Base-by-base conservation (phyloP, 2,888 invertebrate genomes). In the Drosophila nigricruria region DNA sequence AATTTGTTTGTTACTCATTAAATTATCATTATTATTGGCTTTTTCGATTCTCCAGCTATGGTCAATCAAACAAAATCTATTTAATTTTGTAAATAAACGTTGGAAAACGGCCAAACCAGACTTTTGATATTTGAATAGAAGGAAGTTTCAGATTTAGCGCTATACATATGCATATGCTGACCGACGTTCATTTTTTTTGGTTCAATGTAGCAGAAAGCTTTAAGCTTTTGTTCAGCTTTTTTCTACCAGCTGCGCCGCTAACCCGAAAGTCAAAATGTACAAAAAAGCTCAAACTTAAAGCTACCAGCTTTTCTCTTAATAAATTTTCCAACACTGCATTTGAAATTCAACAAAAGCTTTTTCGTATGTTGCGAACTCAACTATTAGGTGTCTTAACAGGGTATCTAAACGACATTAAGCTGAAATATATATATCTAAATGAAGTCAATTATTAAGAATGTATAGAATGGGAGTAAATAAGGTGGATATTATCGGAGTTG, bases 1-100 rank as follows among this genome's bases (percentile, higher is more conserved):
- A 76, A 36, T 16, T 59, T 73, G 79, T 70, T 42, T n/a, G 64
- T 78, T 78, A 68, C 34, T 54, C 62, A 66, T 71, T 47, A 27
- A 45, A 54, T 61, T 53, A 62, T 65, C 36, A 60, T 70, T 62
- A 42, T 77, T 76, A 79, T 79, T 81, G 34, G 70, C 58, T 74
- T 61, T 52, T 63, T 70, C 36, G 40, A 77, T 64, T 71, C 61
- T 69, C 73, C 71, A 79, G 65, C 60, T 78, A 79, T 69, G 72
- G 58, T 72, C 62, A 70, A 57, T 27, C 60, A 68, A 81, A 68
- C 73, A 53, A 68, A 56, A 79, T 43, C 69, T 54, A 74, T 82
- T 80, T 83, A 80, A 82, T 89, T 88, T 88, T 88, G 89, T 88
- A 88, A 88, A 88, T 88, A 88, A 88, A 89, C 80, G 79, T 84